Conservation (phyloP, 2,797 vertebrate species). For the Sebastes hubbsi region DNA sequence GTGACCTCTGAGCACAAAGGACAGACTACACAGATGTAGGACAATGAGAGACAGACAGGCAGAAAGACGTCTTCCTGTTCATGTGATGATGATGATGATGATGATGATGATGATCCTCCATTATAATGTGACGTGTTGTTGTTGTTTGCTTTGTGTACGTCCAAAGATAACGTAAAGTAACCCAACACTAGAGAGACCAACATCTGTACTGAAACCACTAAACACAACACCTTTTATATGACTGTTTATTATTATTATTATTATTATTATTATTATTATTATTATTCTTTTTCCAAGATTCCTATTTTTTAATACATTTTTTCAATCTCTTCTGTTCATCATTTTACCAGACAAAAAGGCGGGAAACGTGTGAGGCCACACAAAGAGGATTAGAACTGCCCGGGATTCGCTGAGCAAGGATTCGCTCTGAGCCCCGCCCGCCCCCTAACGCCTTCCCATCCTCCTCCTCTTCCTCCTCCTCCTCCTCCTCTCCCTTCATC, state of each 20-base stretch:
- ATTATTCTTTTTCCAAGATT: constrained; percentile 43
- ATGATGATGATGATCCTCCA: neutral
- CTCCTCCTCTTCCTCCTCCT: constrained; percentile 3
- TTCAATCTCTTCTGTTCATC: constrained; percentile 85
- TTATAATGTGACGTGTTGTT: constrained; percentile 6
- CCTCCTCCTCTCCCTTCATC: constrained; percentile 25
- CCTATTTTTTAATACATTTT: constrained; percentile 75
- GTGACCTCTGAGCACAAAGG: constrained; percentile 7
- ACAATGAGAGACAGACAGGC: neutral
- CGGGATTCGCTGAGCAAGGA: constrained; percentile 85
- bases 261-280: constrained; percentile 30
- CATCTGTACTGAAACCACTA: constrained; percentile 62
- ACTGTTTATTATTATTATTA: constrained; percentile 59
- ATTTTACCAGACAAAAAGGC: constrained; percentile 88
- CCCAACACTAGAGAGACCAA: constrained; percentile 6
- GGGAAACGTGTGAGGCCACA: constrained; percentile 86
- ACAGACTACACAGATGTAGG: neutral
- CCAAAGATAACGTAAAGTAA: constrained; percentile 16
- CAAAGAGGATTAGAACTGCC: constrained; percentile 87
- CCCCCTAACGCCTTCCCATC: neutral
- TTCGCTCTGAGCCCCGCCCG: constrained; percentile 73
- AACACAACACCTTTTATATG: constrained; percentile 51
- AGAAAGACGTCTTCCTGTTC: neutral
- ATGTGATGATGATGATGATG: neutral
- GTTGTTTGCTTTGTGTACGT: constrained; percentile 44